Percentiles rank a stretch among this genome's conserved stretches.
phyloP scores from a whole-genome alignment of 2,113 vertebrate species.

The Procapra przewalskii region DNA sequence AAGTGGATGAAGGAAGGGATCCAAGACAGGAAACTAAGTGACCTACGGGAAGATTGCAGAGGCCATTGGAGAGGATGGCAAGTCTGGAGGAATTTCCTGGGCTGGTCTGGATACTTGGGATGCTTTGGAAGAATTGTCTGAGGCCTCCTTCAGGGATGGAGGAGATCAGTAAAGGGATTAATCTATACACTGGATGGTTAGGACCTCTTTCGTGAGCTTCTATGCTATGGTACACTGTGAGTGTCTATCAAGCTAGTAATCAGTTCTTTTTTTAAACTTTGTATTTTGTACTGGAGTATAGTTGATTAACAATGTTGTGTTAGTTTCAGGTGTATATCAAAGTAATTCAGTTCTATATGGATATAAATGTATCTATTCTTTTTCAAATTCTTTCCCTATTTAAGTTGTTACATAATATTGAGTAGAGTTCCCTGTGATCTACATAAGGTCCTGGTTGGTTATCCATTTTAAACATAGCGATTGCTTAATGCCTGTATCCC shows the following conservation, averaged over 20 bases:
- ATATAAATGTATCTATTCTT: background rate
- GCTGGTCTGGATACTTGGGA: background rate
- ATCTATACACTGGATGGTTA: background rate
- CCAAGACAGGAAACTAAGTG: background rate
- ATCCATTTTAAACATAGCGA: background rate
- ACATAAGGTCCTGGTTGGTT: background rate
- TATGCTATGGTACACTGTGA: background rate
- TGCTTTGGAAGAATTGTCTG: background rate
- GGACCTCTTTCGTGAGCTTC: background rate
- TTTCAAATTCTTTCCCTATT: background rate
- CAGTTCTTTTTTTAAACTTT: background rate
- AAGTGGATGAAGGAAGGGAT: background rate
- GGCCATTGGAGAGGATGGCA: background rate
- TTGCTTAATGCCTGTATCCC: background rate
- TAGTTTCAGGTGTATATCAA: background rate
- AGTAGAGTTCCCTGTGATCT: background rate
- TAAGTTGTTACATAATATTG: background rate
- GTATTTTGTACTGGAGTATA: background rate
- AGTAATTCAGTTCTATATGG: background rate
- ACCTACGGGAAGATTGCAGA: rapidly evolving
- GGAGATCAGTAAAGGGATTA: background rate
- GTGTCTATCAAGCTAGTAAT: background rate
- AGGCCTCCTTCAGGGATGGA: background rate
- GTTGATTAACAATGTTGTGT: background rate
- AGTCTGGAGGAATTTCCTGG: background rate